Percentiles rank a stretch among this genome's conserved stretches.
Conservation (phyloP, 2,113 vertebrate genomes). For the Hippocampus comes region DNA sequence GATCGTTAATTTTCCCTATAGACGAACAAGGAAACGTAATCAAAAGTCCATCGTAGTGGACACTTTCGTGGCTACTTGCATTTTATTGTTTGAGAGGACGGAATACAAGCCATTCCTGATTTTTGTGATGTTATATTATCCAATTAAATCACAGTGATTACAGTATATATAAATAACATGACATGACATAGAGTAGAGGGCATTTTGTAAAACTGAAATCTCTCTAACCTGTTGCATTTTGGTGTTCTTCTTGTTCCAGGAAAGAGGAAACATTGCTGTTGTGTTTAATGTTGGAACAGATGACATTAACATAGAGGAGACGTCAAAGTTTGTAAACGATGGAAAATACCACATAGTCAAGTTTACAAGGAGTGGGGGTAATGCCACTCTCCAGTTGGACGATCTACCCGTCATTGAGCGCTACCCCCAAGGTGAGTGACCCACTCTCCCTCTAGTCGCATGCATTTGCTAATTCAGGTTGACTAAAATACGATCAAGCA, state of each 20-base stretch:
- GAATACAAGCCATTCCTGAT: too few relatives aligned
- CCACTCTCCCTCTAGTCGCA: constrained; percentile 21
- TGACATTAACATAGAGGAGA: constrained; percentile 97
- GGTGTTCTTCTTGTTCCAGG: constrained; percentile 47
- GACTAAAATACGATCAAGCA: background rate
- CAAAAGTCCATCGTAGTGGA: too few relatives aligned
- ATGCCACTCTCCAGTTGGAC: constrained; percentile 98
- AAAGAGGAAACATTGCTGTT: constrained; percentile 94
- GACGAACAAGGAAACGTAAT: too few relatives aligned
- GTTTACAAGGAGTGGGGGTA: constrained; percentile 97
- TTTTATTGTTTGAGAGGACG: too few relatives aligned
- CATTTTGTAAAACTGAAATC: background rate
- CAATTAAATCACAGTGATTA: too few relatives aligned
- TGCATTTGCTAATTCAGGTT: constrained; percentile 16
- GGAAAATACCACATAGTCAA: constrained; percentile 98
- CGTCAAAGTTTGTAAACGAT: constrained; percentile 96
- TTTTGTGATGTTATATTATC: too few relatives aligned
- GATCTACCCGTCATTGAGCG: constrained; percentile 97
- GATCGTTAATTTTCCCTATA: too few relatives aligned
- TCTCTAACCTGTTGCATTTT: background rate
- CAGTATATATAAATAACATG: too few relatives aligned
- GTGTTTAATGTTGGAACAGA: constrained; percentile 98
- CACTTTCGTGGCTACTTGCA: too few relatives aligned
- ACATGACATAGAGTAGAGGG: too few relatives aligned
- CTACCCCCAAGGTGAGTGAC: constrained; percentile 93